phyloP scores from a whole-genome alignment of 2,888 invertebrate species.

The Mylabris sibirica region DNA sequence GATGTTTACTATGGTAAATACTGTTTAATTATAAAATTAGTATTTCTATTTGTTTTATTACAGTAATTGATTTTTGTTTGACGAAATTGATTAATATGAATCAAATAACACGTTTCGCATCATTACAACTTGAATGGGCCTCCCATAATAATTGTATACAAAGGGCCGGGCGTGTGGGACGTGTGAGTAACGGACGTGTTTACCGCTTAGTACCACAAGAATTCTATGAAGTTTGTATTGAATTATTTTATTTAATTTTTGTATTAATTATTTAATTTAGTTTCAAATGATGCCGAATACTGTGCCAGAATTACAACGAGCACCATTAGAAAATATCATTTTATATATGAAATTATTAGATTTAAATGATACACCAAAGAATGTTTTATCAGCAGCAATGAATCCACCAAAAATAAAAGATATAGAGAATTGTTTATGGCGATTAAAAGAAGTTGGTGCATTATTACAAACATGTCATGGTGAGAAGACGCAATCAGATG shows the following conservation, averaged over 20 bases:
- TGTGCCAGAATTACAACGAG: constrained; percentile 79
- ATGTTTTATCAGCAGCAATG: constrained; percentile 83
- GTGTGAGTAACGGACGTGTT: constrained; percentile 84
- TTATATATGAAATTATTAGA: constrained; percentile 83
- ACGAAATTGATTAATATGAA: constrained; percentile 84
- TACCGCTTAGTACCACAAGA: constrained; percentile 77
- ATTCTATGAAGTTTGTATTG: constrained; percentile 68
- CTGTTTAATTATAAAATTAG: background rate
- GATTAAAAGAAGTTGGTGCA: constrained; percentile 89
- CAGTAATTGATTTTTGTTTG: constrained; percentile 94
- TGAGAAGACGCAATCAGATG: constrained; percentile 66
- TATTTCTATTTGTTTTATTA: constrained; percentile 43
- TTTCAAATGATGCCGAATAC: constrained; percentile 59
- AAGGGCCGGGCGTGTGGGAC: constrained; percentile 88
- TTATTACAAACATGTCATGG: constrained; percentile 68
- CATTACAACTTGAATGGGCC: constrained; percentile 85
- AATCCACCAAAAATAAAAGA: constrained; percentile 86
- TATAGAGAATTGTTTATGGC: constrained; percentile 81
- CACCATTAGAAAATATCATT: constrained; percentile 82
- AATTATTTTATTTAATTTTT: constrained; percentile 12
- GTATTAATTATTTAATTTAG: constrained; percentile 24
- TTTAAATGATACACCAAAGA: constrained; percentile 78
- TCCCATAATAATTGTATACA: constrained; percentile 89
- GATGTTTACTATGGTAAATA: constrained; percentile 80
- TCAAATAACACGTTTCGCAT: constrained; percentile 77